Percentiles rank a stretch among this genome's conserved stretches.
phyloP scores from a whole-genome alignment of 1,140 invertebrate species.

The Coptotermes formosanus region DNA sequence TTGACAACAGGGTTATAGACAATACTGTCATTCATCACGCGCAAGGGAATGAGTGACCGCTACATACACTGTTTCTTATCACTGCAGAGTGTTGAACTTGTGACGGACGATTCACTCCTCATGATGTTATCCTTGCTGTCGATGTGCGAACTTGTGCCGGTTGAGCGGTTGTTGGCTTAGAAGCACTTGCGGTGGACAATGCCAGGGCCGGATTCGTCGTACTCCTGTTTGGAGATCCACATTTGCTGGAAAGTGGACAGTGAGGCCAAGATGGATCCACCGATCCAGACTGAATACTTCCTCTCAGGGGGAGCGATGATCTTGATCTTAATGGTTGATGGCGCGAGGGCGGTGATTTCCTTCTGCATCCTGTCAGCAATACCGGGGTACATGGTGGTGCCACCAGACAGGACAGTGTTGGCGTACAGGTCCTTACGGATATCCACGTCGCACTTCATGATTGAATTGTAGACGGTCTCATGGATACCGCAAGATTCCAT shows the following conservation, averaged over 20 bases:
- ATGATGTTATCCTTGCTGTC: slow-evolving; percentile 29
- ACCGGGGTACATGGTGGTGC: slow-evolving; percentile 68
- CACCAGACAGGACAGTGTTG: slow-evolving; percentile 71
- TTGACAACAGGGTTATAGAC: slow-evolving; percentile 24
- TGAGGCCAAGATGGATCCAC: slow-evolving; percentile 82
- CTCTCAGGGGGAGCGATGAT: slow-evolving; percentile 91
- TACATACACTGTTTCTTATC: slow-evolving; percentile 28
- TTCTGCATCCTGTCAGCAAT: slow-evolving; percentile 83
- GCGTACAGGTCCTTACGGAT: slow-evolving; percentile 77
- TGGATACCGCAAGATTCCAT: slow-evolving; percentile 84
- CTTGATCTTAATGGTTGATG: slow-evolving; percentile 87
- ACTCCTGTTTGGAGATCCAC: slow-evolving; percentile 91
- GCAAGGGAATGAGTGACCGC: slow-evolving; percentile 28
- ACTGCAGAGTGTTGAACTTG: slow-evolving; percentile 1
- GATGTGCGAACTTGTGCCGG: slow-evolving; percentile 3
- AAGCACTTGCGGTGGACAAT: slow-evolving; percentile 94
- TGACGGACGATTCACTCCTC: background rate
- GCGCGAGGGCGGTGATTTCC: slow-evolving; percentile 76
- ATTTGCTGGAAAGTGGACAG: slow-evolving; percentile 82
- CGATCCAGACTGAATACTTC: slow-evolving; percentile 92
- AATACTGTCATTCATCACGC: background rate
- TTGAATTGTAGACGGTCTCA: slow-evolving; percentile 84
- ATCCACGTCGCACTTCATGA: slow-evolving; percentile 87
- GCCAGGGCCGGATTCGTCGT: slow-evolving; percentile 88
- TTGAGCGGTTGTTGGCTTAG: slow-evolving; percentile 57